A percentile compares a stretch with the other conserved stretches of the same genome.
These are phyloP conservation scores for Zophobas atratus DNA, from an alignment of 1,140 invertebrate genomes.

Conservation along the genomic window DNA sequence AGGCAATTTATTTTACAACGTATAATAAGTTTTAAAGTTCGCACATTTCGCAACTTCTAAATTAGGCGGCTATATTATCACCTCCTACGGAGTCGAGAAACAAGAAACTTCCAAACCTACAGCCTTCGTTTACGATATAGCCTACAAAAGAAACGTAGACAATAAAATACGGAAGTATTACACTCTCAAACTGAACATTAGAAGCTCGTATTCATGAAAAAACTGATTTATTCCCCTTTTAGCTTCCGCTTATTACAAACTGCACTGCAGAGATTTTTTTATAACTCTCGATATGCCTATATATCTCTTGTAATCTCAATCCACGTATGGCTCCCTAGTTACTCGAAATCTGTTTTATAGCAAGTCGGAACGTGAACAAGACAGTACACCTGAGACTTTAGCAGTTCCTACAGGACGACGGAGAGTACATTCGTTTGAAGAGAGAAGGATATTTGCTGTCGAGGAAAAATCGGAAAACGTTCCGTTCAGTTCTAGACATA, in stretches of 20 bases:
- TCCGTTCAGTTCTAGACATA: constrained; percentile 55
- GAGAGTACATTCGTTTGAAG: constrained; percentile 63
- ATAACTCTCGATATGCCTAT: constrained; percentile 12
- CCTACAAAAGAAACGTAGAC: constrained; percentile 10
- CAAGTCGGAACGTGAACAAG: constrained; percentile 31
- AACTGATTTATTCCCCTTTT: constrained; percentile 13
- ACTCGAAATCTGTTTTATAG: constrained; percentile 33
- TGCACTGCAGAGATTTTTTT: constrained; percentile 17
- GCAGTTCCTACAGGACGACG: constrained; percentile 57
- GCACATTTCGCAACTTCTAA: background rate
- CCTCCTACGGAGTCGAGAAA: background rate
- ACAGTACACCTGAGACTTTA: constrained; percentile 57
- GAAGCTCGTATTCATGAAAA: background rate
- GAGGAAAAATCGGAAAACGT: constrained; percentile 36
- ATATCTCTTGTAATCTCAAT: constrained; percentile 14
- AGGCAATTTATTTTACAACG: constrained; percentile 1
- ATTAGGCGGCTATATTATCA: background rate
- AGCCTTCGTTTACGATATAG: background rate
- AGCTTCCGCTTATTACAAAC: constrained; percentile 19
- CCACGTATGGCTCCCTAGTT: constrained; percentile 23
- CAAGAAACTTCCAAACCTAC: background rate
- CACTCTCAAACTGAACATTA: background rate
- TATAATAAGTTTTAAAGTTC: constrained; percentile 1
- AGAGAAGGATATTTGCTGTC: constrained; percentile 46
- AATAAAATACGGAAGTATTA: constrained; percentile 15